Conservation (phyloP, 2,113 vertebrate species). For the Odocoileus hemionus region DNA sequence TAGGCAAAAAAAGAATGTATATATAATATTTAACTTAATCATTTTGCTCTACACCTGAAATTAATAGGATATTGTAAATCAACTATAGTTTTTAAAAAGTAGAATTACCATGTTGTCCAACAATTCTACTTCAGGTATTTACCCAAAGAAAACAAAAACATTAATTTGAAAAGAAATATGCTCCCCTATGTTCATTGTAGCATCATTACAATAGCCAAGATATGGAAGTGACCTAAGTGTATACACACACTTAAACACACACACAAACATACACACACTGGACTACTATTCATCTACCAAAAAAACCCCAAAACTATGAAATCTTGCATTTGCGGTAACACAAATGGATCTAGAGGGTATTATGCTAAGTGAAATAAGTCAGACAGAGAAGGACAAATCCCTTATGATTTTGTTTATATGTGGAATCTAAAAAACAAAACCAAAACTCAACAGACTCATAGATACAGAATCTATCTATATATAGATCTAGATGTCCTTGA, state of each 20-base stretch:
- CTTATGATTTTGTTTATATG: not conserved
- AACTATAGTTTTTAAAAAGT: not conserved
- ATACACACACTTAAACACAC: not conserved
- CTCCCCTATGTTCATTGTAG: not conserved
- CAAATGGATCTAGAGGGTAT: not conserved
- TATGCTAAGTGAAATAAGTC: not conserved
- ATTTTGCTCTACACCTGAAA: not conserved
- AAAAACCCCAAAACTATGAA: not conserved
- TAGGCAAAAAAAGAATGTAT: not conserved
- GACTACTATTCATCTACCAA: not conserved
- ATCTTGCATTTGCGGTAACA: not conserved
- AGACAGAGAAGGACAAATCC: not conserved
- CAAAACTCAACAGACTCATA: not conserved
- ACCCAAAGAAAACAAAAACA: not conserved
- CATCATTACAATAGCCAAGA: not conserved
- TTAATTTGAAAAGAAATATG: not conserved
- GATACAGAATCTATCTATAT: not conserved
- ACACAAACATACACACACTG: not conserved
- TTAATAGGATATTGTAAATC: not conserved
- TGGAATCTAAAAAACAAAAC: not conserved
- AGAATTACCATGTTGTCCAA: not conserved
- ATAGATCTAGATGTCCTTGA: not conserved
- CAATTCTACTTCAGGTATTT: not conserved
- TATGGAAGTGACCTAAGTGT: not conserved
- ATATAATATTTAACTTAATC: not conserved